These are phyloP conservation scores for Ophonus ardosiacus DNA, from an alignment of 2,888 invertebrate genomes.

Conservation along the genomic window DNA sequence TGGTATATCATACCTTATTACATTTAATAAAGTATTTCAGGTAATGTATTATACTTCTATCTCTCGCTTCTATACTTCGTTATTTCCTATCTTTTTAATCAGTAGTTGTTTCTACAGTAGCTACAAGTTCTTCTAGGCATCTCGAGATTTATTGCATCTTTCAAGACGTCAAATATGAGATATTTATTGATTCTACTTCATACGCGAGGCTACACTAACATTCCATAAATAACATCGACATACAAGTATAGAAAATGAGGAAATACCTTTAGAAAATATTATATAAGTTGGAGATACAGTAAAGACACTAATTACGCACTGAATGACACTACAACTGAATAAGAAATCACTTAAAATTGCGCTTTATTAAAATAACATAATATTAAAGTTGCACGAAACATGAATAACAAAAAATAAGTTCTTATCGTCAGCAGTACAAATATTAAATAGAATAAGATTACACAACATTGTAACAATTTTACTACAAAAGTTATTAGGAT, in stretches of 20 bases:
- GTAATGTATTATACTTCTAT: background rate
- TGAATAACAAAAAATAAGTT: no score
- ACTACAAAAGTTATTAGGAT: no score
- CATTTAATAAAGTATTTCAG: background rate
- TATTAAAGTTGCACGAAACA: no score
- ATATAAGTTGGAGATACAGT: background rate
- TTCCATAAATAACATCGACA: background rate
- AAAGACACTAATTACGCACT: background rate
- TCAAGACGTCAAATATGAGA: slow-evolving; percentile 25
- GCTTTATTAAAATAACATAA: no score
- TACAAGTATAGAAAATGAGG: background rate
- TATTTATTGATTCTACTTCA: slow-evolving; percentile 41
- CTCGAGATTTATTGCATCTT: slow-evolving; percentile 26
- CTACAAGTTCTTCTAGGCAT: background rate
- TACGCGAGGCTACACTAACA: background rate
- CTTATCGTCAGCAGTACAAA: no score
- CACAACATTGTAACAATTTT: no score
- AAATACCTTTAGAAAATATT: background rate
- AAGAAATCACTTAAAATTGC: background rate
- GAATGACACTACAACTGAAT: background rate
- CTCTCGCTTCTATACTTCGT: background rate
- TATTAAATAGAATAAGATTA: no score
- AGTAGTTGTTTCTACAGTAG: background rate
- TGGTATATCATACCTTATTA: no score
- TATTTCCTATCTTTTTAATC: background rate